These are phyloP conservation scores for Rhinolophus sinicus DNA, from an alignment of 2,113 vertebrate species.

Conservation along the genomic window DNA sequence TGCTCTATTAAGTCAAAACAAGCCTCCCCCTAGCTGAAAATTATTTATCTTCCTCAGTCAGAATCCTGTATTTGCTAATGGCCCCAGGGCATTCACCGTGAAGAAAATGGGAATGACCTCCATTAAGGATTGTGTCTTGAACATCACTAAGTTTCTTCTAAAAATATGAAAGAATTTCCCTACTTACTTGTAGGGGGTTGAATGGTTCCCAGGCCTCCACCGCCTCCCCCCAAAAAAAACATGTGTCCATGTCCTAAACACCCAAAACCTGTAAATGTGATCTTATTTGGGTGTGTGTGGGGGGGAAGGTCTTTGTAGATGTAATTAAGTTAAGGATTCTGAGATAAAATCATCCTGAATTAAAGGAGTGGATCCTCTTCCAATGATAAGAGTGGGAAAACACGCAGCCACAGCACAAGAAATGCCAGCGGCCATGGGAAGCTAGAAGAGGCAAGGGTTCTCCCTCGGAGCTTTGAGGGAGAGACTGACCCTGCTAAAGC, in stretches of 20 bases:
- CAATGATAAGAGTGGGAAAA: not conserved
- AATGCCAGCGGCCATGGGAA: not conserved
- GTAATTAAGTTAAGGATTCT: not conserved
- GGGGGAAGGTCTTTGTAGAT: not conserved
- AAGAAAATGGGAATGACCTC: not conserved
- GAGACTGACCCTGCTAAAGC: no score
- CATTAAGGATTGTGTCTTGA: not conserved
- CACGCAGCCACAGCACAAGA: fast-evolving
- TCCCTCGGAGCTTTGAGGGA: not conserved
- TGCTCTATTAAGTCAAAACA: conserved; percentile 50
- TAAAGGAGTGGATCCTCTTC: not conserved
- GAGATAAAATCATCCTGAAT: not conserved
- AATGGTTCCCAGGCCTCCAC: not conserved
- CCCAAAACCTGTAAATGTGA: not conserved
- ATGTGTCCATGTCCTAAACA: not conserved
- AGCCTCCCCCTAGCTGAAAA: not conserved
- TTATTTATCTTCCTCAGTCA: not conserved
- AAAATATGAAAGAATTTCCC: not conserved
- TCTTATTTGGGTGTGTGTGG: not conserved
- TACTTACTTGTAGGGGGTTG: not conserved
- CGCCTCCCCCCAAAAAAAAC: not conserved
- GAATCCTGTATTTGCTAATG: not conserved
- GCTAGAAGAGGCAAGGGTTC: not conserved
- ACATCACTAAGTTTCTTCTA: not conserved
- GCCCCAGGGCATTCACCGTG: not conserved